Percentiles rank a stretch among this genome's conserved stretches.
Conservation (phyloP, 2,888 invertebrate species). For the Tupiocoris notatus region DNA sequence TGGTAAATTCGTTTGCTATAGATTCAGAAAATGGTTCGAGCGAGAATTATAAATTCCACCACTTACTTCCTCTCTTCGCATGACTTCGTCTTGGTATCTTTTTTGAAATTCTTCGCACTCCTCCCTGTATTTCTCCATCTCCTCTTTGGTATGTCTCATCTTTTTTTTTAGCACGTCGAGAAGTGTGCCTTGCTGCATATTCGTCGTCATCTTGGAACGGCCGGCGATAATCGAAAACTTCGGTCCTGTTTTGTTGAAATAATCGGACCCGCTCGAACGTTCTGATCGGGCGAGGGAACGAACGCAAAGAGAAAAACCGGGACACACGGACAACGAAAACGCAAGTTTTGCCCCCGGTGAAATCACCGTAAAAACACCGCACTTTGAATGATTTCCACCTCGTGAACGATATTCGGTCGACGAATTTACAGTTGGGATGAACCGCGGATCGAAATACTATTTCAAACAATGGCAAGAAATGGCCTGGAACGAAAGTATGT, state of each 20-base stretch:
- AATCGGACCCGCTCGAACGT: background rate
- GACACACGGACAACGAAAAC: background rate
- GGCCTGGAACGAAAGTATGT: background rate
- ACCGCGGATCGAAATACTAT: background rate
- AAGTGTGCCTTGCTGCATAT: conserved; percentile 88
- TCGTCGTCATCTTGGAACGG: conserved; percentile 71
- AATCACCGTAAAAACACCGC: conserved; percentile 8
- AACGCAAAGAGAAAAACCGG: background rate
- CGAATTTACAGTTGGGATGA: background rate
- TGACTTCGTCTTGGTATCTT: conserved; percentile 91
- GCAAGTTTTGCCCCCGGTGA: background rate
- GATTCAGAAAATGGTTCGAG: no score
- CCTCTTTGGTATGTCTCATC: conserved; percentile 98
- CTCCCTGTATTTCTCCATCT: conserved; percentile 98
- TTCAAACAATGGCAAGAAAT: background rate
- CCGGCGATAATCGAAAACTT: background rate
- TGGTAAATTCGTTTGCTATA: no score
- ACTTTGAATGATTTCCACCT: background rate
- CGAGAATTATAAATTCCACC: no score
- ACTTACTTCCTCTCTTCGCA: conserved; percentile 98
- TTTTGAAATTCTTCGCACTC: conserved; percentile 95
- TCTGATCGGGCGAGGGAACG: background rate
- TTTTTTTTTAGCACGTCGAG: conserved; percentile 98
- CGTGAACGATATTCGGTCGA: background rate
- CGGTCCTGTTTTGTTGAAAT: background rate